phyloP scores from a whole-genome alignment of 2,888 invertebrate genomes.

The Ecliptopera silaceata region DNA sequence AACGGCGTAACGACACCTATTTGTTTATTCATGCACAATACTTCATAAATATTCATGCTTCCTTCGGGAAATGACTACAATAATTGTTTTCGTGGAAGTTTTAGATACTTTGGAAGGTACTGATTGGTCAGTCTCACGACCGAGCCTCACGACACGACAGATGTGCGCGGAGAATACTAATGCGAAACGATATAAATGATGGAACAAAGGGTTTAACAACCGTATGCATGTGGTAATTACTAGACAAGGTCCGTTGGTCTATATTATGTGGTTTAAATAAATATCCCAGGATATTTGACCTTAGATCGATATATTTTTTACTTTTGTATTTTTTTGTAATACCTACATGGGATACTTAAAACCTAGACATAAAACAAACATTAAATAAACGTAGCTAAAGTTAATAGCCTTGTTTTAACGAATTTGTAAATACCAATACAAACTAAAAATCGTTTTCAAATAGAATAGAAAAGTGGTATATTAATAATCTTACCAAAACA shows the following conservation, averaged over 20 bases:
- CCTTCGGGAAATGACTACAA: slow-evolving; percentile 39
- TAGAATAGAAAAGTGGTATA: too few species aligned
- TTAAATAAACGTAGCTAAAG: too few species aligned
- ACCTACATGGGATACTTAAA: too few species aligned
- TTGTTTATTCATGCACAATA: slow-evolving; percentile 31
- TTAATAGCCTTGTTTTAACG: too few species aligned
- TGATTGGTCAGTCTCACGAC: slow-evolving; percentile 21
- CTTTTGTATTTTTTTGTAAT: too few species aligned
- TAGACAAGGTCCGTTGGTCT: neutral
- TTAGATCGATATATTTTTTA: too few species aligned
- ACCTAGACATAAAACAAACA: too few species aligned
- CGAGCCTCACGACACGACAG: slow-evolving; percentile 31
- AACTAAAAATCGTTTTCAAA: too few species aligned
- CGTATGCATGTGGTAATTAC: slow-evolving; percentile 9
- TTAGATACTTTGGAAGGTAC: slow-evolving; percentile 22
- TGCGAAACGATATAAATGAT: slow-evolving; percentile 18
- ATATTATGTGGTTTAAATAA: too few species aligned
- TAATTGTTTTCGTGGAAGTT: slow-evolving; percentile 32
- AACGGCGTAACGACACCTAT: slow-evolving; percentile 19
- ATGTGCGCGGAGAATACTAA: slow-evolving; percentile 16
- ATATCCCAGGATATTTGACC: too few species aligned
- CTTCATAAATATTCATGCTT: slow-evolving; percentile 40
- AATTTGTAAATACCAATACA: too few species aligned
- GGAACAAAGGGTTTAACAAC: slow-evolving; percentile 15
- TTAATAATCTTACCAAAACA: too few species aligned